Evolutionary conservation across 2,888 invertebrate species (phyloP), one percentile per base, ranked within the genome.

Genomic region (Diaperis boleti): DNA sequence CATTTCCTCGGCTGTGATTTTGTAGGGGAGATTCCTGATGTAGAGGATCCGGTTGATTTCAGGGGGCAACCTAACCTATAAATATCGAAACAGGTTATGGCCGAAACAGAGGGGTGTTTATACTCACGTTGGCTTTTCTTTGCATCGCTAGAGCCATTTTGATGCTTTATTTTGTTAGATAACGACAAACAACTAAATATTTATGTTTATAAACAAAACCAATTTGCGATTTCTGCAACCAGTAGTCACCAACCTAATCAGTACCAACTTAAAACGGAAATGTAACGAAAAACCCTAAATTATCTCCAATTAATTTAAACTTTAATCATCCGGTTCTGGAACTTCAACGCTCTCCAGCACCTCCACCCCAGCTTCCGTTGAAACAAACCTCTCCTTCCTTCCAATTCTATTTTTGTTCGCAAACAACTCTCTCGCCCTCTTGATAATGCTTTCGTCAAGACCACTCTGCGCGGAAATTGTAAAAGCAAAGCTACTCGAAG

Each of bases 1-100:
- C 98, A 99, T 99, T 88, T 99, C 99, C 82, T 99, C 99, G 3
- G 95, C 96, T 47, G 98, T 98, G 72, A 99, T 99, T 86, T 99
- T 99, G 78, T 98, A 99, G 0, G 99, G 99, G 64, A 99, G 85
- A 83, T 99, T 99, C 76, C 98, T 87, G 6, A 99, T 92, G 79
- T 98, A 99, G 2, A 99, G 83, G 62, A 99, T 94, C 78, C 98
- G 87, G 79, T 99, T 99, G 1, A 99, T 99, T 86, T 98, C 99
- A 66, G 99, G 99, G 18, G 99, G 98, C 65, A 99, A 86, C 69
- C 98, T 89, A 54, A 98, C 96, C 96, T 97, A 56, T 31, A 59
- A 64, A 35, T 17, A 74, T 82, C 62, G 26, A 54, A 44, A 29
- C 50, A 18, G 35, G 33, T 47, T 26, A 33, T 37, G 59, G 59